These are phyloP conservation scores for Protobothrops mucrosquamatus DNA, from an alignment of 2,113 vertebrate genomes.

Conservation along the genomic window DNA sequence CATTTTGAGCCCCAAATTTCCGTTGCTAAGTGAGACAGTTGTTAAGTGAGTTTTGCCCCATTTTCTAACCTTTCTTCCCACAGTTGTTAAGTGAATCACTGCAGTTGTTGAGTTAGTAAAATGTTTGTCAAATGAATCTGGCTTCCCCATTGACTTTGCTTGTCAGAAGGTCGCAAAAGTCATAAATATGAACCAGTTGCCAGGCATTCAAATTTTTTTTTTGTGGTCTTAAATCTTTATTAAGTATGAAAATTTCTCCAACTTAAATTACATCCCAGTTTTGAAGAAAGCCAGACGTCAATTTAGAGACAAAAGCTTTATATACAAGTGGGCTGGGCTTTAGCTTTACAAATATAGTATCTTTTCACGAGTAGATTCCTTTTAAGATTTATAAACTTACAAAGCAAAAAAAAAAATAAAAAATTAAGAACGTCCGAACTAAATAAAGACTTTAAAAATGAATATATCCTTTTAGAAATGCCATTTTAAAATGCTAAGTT, in stretches of 20 bases:
- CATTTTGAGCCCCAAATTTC: no score
- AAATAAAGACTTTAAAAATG: conserved; percentile 71
- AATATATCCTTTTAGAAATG: conserved; percentile 73
- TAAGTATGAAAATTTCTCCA: conserved; percentile 78
- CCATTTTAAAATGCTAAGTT: conserved; percentile 62
- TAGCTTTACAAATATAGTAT: conserved; percentile 72
- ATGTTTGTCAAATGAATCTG: no score
- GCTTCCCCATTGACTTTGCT: no score
- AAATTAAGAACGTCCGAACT: conserved; percentile 62
- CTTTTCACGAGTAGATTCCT: conserved; percentile 66
- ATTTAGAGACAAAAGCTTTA: conserved; percentile 63
- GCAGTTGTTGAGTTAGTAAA: no score
- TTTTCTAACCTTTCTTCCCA: no score
- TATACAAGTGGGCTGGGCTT: conserved; percentile 68
- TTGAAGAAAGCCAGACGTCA: conserved; percentile 61
- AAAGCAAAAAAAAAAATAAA: conserved; percentile 55
- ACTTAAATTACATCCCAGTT: conserved; percentile 80
- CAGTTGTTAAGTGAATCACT: no score
- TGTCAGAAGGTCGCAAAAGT: no score
- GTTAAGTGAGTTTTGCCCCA: no score
- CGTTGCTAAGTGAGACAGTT: no score
- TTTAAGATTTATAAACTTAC: conserved; percentile 61
- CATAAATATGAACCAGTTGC: no score
- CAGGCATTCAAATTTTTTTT: no score
- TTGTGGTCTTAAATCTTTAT: conserved; percentile 69